These are phyloP conservation scores for Crotalus helleri DNA, from an alignment of 2,113 vertebrate genomes.

Conservation along the genomic window DNA sequence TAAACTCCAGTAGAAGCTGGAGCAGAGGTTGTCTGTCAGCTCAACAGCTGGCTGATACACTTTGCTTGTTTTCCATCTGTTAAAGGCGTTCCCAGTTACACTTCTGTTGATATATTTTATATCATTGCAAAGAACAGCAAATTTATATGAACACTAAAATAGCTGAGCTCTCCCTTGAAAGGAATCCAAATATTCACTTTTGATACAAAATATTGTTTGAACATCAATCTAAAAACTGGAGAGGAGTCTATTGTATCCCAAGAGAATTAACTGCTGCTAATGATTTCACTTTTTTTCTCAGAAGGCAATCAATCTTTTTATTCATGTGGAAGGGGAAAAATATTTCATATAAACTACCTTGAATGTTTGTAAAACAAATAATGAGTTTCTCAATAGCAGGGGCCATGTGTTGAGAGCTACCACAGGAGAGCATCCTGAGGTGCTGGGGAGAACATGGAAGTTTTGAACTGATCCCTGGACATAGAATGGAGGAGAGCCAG, in stretches of 20 bases:
- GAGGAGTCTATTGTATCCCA: neutral
- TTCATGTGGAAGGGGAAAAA: neutral
- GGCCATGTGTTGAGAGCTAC: neutral
- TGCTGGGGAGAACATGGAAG: neutral
- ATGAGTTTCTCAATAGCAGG: neutral
- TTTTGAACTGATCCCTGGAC: neutral
- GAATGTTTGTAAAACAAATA: neutral
- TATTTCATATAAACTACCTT: neutral
- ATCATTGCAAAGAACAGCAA: neutral
- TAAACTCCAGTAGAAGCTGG: neutral
- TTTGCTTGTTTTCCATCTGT: neutral
- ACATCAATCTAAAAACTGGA: fast-evolving
- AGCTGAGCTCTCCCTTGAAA: neutral
- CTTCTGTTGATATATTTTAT: neutral
- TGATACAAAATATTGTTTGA: neutral
- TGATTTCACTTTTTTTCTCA: neutral
- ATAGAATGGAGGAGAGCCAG: neutral
- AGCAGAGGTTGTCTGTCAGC: neutral
- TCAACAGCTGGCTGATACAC: neutral
- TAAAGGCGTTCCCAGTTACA: neutral
- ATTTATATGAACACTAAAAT: neutral
- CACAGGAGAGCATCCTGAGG: neutral
- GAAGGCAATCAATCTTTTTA: neutral
- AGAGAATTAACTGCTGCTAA: neutral
- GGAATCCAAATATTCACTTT: neutral